Evolutionary conservation across 2,888 invertebrate species (phyloP).

Genomic region (Agrochola litura): DNA sequence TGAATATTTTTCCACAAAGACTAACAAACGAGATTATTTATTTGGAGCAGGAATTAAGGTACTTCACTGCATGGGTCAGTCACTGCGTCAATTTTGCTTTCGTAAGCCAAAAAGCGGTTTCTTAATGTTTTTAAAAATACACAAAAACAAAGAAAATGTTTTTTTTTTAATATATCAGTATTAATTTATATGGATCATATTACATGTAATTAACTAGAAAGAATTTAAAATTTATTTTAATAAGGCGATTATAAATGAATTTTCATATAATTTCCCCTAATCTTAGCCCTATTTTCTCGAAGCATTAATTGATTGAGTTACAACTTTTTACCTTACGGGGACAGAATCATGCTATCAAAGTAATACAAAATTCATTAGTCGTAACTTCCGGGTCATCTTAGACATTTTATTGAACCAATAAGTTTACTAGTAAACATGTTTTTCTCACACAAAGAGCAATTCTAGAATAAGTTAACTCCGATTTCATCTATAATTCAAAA

Average conservation of each 20-base stretch:
- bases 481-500: constrained; percentile 29
- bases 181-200: too few species aligned
- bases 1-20: not conserved
- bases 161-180: too few species aligned
- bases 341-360: not conserved
- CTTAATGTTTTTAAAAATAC: too few species aligned
- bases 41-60: not conserved
- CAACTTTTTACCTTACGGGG: not conserved
- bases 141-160: too few species aligned
- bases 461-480: constrained; percentile 1
- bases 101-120: too few species aligned
- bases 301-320: not conserved
- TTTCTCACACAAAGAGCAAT: constrained; percentile 1
- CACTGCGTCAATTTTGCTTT: not conserved
- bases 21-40: not conserved
- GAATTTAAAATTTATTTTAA: not conserved
- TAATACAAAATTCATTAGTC: not conserved
- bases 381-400: not conserved
- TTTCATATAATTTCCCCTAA: not conserved
- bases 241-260: not conserved
- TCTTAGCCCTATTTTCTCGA: not conserved
- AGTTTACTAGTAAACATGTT: constrained; percentile 3
- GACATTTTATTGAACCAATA: not conserved
- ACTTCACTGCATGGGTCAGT: not conserved
- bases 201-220: not conserved